Base-by-base conservation (phyloP, 2,888 invertebrate genomes). In the Diarsia brunnea region DNA sequence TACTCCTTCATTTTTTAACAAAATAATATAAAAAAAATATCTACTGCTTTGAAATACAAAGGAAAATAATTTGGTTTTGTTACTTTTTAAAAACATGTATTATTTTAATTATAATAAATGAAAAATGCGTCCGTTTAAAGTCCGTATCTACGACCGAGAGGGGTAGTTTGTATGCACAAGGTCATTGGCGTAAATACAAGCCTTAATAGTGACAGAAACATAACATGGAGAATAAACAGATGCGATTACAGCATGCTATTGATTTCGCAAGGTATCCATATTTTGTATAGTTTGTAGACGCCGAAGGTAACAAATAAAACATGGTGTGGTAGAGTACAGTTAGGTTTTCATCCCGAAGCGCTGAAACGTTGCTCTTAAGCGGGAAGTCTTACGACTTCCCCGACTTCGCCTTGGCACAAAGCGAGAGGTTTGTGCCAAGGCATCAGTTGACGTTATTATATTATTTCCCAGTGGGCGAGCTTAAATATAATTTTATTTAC, bases 381-480 rank as follows among this genome's bases (percentile, higher is more conserved):
- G 84, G 85, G 87, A 88, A 87, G 84, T 90, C 87, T 85, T 91
- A 90, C n/a, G n/a, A n/a, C n/a, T n/a, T n/a, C n/a, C n/a, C n/a
- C n/a, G n/a, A n/a, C n/a, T n/a, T n/a, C n/a, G n/a, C n/a, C n/a
- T n/a, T n/a, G n/a, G n/a, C n/a, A n/a, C n/a, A 92, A 91, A 77
- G 51, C 87, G 79, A 84, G 82, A 82, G 89, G 84, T 88, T 86
- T 87, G 91, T 93, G 92, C 92, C 92, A 92, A 87, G 79, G 76
- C 75, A 80, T 69, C 74, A 73, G 75, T 76, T 75, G 75, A 84
- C 75, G 53, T 83, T 81, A 77, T 79, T 84, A 81, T 83, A 84
- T 76, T 76, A 81, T 81, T 74, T 64, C 73, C 53, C 78, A 67
- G 71, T 78, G 67, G 80, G 68, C 69, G 76, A 72, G 47, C 68